Evolutionary conservation across 23 tunicate genomes (phyloP).

Genomic region (Pegea sp.): DNA sequence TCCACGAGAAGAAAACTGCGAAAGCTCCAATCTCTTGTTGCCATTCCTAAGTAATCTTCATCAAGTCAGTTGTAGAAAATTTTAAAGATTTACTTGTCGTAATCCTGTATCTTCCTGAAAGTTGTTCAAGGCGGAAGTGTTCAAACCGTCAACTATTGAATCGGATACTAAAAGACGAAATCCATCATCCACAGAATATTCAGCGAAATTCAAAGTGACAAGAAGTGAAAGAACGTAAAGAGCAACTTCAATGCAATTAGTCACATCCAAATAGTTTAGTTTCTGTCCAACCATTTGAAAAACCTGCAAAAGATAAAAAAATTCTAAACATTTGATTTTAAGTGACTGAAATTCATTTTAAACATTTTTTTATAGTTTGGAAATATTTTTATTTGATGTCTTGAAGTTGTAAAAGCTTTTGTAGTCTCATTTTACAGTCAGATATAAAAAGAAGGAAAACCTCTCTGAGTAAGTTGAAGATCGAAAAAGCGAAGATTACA

Average conservation of each 20-base stretch:
- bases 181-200: conserved; percentile 12
- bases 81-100: conserved; percentile 25
- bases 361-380: too few relatives aligned
- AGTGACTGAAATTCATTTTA: too few relatives aligned
- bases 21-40: conserved; percentile 93
- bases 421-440: too few relatives aligned
- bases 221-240: conserved; percentile 46
- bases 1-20: conserved; percentile 89
- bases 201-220: conserved; percentile 23
- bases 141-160: not conserved
- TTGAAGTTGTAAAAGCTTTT: too few relatives aligned
- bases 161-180: conserved; percentile 12
- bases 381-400: too few relatives aligned
- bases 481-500: conserved; percentile 56
- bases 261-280: conserved; percentile 34
- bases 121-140: conserved; percentile 6
- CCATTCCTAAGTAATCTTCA: conserved; percentile 93
- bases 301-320: conserved; percentile 5
- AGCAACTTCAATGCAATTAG: conserved; percentile 52
- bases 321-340: not conserved
- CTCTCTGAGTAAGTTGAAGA: conserved; percentile 70
- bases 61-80: not conserved
- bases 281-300: conserved; percentile 44
- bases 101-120: conserved; percentile 66
- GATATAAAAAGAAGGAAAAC: too few relatives aligned